Evolutionary conservation across 1,140 invertebrate species (phyloP), one percentile per base, ranked within the genome.

Genomic region (Drosophila arizonae): DNA sequence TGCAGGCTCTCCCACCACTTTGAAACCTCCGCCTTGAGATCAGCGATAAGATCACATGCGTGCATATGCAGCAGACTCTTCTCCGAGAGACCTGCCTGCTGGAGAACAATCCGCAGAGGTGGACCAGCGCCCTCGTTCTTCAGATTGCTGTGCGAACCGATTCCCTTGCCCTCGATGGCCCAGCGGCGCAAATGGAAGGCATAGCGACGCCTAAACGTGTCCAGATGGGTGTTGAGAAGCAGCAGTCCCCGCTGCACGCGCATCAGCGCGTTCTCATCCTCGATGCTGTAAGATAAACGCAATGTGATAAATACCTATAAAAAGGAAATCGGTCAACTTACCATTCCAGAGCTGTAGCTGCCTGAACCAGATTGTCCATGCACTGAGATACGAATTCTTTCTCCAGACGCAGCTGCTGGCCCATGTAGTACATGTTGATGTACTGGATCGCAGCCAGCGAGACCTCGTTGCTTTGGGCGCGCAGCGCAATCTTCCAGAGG

Each of bases 401-500:
- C 91, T 98, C 97, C 74, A 97, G 95, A 62, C 97, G 96, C 26
- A 98, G 89, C 91, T 97, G 96, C 73, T 96, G 95, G 26, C 96
- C 96, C 94, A 98, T 97, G 92, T 98, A 99, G 86, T 97, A 98
- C 79, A 95, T 95, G 90, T 98, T 98, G 36, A 98, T 93, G 89
- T 97, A 97, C 86, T 98, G 97, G 66, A 98, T 98, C 1, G 97
- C 97, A 5, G 97, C 96, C 94, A 98, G 95, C 70, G 97, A 98
- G 0, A 98, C 97, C 91, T 98, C 97, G 93, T 96, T 97, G 90
- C 96, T 98, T 70, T 95, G 95, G 1, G 97, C 97, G 72, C 95
- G 93, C 0, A 98, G 92, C 0, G 97, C 97, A 71, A 99, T 98
- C 90, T 96, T 96, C 97, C 97, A 99, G 17, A 98, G 92, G 84